Conservation (phyloP, 2,113 vertebrate species). For the Bubo bubo region DNA sequence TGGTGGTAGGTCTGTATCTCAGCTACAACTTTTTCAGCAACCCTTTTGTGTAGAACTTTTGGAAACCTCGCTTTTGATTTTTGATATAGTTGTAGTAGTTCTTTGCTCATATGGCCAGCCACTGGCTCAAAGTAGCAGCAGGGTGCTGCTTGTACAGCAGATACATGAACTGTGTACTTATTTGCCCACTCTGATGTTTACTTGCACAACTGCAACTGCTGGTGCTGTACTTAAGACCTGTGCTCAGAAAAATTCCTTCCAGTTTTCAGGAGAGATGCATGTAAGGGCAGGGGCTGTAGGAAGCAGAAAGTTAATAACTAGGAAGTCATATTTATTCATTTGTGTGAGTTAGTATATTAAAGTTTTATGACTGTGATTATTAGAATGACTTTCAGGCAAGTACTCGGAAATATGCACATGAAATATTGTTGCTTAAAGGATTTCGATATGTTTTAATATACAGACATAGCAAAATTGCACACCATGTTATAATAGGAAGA, state of each 20-base stretch:
- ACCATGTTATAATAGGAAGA: neutral
- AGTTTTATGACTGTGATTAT: neutral
- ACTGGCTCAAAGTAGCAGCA: neutral
- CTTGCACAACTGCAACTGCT: neutral
- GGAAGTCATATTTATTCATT: neutral
- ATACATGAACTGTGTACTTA: fast-evolving
- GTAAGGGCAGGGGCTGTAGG: neutral
- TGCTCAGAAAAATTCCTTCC: neutral
- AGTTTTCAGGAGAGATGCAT: neutral
- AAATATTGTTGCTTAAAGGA: neutral
- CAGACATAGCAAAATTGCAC: neutral
- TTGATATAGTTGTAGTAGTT: neutral
- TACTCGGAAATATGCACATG: neutral
- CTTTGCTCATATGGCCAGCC: neutral
- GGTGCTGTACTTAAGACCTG: neutral
- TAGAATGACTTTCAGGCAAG: neutral
- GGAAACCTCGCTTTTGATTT: neutral
- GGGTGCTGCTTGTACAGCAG: neutral
- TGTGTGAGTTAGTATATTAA: neutral
- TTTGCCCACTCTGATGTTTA: neutral
- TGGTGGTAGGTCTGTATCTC: neutral
- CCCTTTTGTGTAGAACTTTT: neutral
- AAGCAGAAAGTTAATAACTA: neutral
- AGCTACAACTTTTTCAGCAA: neutral
- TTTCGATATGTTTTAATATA: neutral